Conservation (phyloP, 92 coral and sea anemone genomes). For the Virgularia gustaviana region DNA sequence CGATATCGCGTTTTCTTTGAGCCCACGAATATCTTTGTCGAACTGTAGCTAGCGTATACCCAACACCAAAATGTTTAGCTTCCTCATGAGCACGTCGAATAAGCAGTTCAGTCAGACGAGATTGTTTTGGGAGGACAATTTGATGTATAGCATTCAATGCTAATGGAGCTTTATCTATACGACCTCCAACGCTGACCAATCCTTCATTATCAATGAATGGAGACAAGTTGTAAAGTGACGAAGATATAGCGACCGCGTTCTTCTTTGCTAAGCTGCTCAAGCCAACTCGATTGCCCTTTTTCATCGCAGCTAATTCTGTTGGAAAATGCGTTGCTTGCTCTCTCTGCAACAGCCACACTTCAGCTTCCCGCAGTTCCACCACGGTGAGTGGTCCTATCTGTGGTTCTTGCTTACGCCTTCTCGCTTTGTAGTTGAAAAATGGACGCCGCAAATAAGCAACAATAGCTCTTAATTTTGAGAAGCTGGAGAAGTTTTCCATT, state of each 20-base stretch:
- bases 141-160: background rate
- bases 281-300: background rate
- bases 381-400: background rate
- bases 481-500: background rate
- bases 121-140: background rate
- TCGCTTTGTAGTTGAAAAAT: background rate
- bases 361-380: background rate
- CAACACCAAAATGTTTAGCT: background rate
- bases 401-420: background rate
- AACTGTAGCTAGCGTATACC: no score
- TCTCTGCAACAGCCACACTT: background rate
- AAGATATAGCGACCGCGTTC: background rate
- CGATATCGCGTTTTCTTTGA: background rate
- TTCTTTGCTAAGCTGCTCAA: background rate
- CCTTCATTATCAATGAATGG: background rate
- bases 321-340: background rate
- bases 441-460: background rate
- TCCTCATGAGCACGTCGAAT: background rate
- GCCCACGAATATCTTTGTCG: no score
- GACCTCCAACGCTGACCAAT: background rate
- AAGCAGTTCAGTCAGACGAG: background rate
- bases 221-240: background rate
- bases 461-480: background rate
- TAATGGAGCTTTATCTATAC: background rate
- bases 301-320: background rate